Base-by-base conservation (phyloP, 2,113 vertebrate species). In the Xiphophorus hellerii region DNA sequence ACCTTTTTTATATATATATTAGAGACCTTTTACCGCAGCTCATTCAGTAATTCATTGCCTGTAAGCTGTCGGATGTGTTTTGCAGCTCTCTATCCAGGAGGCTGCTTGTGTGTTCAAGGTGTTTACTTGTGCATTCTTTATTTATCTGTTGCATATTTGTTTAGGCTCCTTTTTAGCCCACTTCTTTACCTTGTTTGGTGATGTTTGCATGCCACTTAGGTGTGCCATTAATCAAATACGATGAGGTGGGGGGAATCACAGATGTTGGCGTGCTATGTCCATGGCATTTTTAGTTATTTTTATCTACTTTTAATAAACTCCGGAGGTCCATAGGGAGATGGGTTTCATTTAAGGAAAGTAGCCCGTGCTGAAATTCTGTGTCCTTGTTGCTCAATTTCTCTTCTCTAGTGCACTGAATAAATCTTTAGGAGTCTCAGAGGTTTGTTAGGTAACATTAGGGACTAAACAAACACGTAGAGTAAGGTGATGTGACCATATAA, bases 141-240 rank as follows among this genome's bases (percentile, higher is more conserved):
- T 73, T 77, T 76, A 78, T 67, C 66, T 6, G 27, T 31, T 48
- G 77, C 54, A 77, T 78, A 72, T 1, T 1, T 78, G 73, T 89
- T 87, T 88, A 62, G 62, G 69, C 48, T 51, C 62, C 65, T 73
- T 14, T 4, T 76, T 72, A 76, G 42, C 70, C 42, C 66, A 7
- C 66, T 77, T 54, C 30, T 70, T 66, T 12, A 30, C 42, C 75
- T 81, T 74, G 54, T 73, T 78, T 86, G 29, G 31, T 74, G 77
- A 62, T 84, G 83, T 89, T 82, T 82, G 80, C 68, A 1, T 87
- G 72, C 68, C 83, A 86, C 82, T 9, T 64, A 12, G 81, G 64
- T 79, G 81, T 75, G 80, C 84, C 78, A 88, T 85, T 48, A 66
- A 74, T 58, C 35, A 62, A 25, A 35, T 62, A 30, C 68, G 17